A percentile compares a stretch with the other conserved stretches of the same genome.
These are phyloP conservation scores for Pyrrhia umbra DNA, from an alignment of 2,888 invertebrate species.

Conservation along the genomic window DNA sequence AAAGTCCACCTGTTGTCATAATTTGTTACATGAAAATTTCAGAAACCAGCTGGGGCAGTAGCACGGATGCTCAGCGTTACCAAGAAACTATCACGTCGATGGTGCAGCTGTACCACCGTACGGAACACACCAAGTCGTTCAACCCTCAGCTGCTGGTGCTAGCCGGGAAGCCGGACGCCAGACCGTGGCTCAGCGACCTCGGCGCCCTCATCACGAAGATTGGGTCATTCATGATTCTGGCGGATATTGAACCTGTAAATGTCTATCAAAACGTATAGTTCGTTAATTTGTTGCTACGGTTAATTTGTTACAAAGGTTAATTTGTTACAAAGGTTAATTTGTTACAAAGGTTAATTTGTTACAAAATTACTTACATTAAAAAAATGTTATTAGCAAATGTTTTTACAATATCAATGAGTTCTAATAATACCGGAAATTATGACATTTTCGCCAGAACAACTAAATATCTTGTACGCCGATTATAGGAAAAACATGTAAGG, in stretches of 20 bases:
- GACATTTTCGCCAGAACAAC: too few species aligned
- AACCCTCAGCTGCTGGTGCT: slow-evolving; percentile 96
- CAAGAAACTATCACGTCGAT: slow-evolving; percentile 59
- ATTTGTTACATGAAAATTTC: slow-evolving; percentile 41
- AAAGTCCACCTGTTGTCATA: background rate
- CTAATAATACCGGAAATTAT: too few species aligned
- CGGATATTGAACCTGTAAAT: slow-evolving; percentile 95
- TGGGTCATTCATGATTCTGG: slow-evolving; percentile 96
- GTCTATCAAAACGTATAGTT: too few species aligned
- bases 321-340: too few species aligned
- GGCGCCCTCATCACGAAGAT: slow-evolving; percentile 97
- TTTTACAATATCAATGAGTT: too few species aligned
- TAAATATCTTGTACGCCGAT: too few species aligned
- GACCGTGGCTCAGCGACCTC: slow-evolving; percentile 97
- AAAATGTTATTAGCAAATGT: too few species aligned
- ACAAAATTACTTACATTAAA: too few species aligned
- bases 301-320: too few species aligned
- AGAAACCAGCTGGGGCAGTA: slow-evolving; percentile 99
- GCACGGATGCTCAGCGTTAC: slow-evolving; percentile 98
- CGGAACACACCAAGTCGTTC: slow-evolving; percentile 98
- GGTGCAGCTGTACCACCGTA: slow-evolving; percentile 89
- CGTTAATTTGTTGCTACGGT: too few species aligned
- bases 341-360: too few species aligned
- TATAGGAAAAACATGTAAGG: too few species aligned
- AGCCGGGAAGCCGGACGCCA: slow-evolving; percentile 94